Conservation (phyloP, 2,113 vertebrate species). For the human (Homo sapiens) region DNA sequence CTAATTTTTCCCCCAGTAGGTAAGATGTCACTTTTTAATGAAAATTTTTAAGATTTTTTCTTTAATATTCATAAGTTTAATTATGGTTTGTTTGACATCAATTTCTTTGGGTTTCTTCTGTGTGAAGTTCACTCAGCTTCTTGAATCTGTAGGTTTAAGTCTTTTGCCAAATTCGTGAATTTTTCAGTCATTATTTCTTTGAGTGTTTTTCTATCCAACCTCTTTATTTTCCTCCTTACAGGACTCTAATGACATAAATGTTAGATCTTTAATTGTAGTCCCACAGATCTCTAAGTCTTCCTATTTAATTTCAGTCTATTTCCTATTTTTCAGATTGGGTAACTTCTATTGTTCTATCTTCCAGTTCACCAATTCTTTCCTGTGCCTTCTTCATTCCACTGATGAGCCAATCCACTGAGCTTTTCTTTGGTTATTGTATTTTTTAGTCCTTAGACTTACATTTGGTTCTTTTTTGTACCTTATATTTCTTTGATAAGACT, state of each 20-base stretch:
- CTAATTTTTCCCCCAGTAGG: not conserved
- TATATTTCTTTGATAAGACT: not conserved
- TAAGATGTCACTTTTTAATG: not conserved
- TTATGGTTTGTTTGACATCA: not conserved
- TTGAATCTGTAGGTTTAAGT: not conserved
- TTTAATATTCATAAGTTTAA: not conserved
- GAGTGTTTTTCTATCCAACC: not conserved
- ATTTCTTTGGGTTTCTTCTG: not conserved
- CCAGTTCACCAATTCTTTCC: not conserved
- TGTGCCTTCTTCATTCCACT: not conserved
- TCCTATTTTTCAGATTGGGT: not conserved
- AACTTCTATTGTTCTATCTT: not conserved
- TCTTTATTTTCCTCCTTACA: not conserved
- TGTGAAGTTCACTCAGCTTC: not conserved
- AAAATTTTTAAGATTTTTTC: not conserved
- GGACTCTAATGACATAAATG: not conserved
- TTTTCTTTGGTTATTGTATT: not conserved
- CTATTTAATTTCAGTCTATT: not conserved
- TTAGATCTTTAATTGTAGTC: not conserved
- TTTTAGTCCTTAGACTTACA: not conserved
- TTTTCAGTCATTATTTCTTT: not conserved
- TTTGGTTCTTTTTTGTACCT: not conserved
- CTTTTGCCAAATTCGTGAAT: not conserved
- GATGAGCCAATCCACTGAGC: not conserved
- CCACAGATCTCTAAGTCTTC: not conserved